Evolutionary conservation across 2,797 vertebrate genomes (phyloP).

Genomic region (Sylvilagus floridanus): DNA sequence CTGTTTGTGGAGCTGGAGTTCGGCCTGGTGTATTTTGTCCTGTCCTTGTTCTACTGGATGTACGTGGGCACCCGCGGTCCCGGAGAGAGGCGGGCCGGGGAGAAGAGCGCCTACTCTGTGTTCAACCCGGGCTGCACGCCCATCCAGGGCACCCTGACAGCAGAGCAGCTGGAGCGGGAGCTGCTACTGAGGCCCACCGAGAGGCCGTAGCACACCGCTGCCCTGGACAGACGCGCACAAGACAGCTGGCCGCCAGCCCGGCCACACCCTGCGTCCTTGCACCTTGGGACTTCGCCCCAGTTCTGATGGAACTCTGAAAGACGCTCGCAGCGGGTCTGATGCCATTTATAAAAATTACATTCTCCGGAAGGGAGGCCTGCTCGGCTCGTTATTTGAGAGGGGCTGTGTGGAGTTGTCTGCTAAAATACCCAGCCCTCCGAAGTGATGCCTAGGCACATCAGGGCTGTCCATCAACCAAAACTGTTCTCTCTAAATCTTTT

Average conservation of each 20-base stretch:
- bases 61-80: conserved; percentile 94
- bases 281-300: conserved; percentile 12
- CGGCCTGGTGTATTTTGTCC: conserved; percentile 93
- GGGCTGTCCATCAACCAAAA: background rate
- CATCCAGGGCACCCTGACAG: conserved; percentile 92
- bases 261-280: too few species aligned
- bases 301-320: conserved; percentile 53
- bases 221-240: too few species aligned
- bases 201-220: conserved; percentile 76
- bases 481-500: conserved; percentile 7
- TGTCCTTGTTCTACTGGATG: conserved; percentile 98
- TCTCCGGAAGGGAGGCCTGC: background rate
- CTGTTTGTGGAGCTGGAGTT: conserved; percentile 95
- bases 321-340: background rate
- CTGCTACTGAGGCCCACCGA: conserved; percentile 90
- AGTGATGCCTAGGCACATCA: background rate
- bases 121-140: conserved; percentile 95
- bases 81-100: conserved; percentile 88
- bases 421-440: background rate
- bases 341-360: conserved; percentile 52
- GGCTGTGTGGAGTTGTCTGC: background rate
- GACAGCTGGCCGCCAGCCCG: too few species aligned
- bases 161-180: conserved; percentile 94
- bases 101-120: conserved; percentile 96
- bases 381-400: conserved; percentile 36